These are phyloP conservation scores for Hozukius guyotensis DNA, from an alignment of 2,797 vertebrate species.

Conservation along the genomic window DNA sequence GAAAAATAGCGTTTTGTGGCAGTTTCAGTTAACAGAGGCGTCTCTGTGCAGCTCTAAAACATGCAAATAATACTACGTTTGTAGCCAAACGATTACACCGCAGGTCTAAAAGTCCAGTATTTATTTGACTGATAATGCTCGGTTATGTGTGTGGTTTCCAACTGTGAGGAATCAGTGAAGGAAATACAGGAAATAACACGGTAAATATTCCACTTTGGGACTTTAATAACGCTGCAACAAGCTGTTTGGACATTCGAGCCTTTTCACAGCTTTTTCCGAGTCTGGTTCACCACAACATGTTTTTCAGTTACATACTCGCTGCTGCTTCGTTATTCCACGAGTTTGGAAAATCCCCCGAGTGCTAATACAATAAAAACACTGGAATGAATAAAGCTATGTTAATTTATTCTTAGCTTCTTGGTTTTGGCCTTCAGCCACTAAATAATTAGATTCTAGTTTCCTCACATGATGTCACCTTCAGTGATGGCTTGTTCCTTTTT, in stretches of 20 bases:
- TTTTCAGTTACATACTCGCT: neutral
- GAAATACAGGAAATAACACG: slow-evolving; percentile 1
- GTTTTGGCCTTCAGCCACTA: neutral
- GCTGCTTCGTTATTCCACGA: neutral
- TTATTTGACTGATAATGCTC: neutral
- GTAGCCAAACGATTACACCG: neutral
- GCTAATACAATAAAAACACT: neutral
- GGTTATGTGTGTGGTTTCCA: neutral
- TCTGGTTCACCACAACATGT: neutral
- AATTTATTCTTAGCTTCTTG: neutral
- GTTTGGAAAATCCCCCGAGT: neutral
- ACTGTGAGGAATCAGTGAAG: neutral
- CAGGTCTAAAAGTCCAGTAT: neutral
- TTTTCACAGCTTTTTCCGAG: neutral
- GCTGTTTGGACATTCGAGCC: neutral
- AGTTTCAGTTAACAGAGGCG: neutral
- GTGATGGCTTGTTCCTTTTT: neutral
- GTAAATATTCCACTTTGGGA: neutral
- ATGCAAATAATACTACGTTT: neutral
- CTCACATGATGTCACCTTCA: neutral
- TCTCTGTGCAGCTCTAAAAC: slow-evolving; percentile 1
- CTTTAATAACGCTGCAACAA: neutral
- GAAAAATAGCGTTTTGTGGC: neutral
- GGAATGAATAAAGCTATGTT: neutral
- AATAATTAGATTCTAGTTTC: neutral